These are phyloP conservation scores for Diarsia rubi DNA, from an alignment of 2,888 invertebrate genomes.

Conservation along the genomic window DNA sequence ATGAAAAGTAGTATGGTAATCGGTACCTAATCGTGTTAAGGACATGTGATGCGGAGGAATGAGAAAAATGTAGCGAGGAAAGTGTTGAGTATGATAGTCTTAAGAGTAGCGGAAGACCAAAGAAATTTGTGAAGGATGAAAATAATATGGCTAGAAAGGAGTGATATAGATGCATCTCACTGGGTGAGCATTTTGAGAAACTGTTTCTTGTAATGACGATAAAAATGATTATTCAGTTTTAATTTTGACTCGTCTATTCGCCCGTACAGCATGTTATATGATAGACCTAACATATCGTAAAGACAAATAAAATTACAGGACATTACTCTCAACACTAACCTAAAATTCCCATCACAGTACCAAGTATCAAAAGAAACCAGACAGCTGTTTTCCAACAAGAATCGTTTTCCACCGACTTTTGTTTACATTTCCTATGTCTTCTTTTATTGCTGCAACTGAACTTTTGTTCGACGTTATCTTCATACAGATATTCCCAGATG, in stretches of 20 bases:
- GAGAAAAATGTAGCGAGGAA: no score
- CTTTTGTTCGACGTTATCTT: constrained; percentile 72
- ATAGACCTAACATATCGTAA: not conserved
- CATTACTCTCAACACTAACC: constrained; percentile 68
- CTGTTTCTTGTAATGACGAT: no score
- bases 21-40: no score
- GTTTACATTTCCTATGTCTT: constrained; percentile 75
- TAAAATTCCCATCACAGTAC: constrained; percentile 67
- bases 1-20: no score
- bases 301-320: not conserved
- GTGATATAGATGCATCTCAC: no score
- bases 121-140: no score
- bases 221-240: no score
- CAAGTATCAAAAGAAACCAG: constrained; percentile 71
- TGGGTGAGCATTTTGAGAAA: no score
- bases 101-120: no score
- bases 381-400: constrained; percentile 69
- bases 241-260: not conserved
- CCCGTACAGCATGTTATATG: not conserved
- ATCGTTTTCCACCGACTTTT: constrained; percentile 64
- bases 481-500: constrained; percentile 83
- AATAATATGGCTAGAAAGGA: no score
- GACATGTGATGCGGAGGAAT: no score
- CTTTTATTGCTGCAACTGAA: constrained; percentile 70
- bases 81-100: no score